Conservation (phyloP, 2,888 invertebrate genomes). For the Mythimna loreyi region DNA sequence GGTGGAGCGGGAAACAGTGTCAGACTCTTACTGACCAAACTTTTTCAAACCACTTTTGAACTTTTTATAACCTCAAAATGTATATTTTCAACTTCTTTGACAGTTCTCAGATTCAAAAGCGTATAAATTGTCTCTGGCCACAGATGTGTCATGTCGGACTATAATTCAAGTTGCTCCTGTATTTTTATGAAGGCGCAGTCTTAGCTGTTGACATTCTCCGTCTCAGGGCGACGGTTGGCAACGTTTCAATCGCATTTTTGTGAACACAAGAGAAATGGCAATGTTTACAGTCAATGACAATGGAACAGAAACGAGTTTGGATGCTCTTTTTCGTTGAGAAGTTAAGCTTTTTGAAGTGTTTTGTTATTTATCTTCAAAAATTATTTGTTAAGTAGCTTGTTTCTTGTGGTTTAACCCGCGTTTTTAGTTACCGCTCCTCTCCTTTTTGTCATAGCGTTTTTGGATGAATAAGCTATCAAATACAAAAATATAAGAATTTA, state of each 20-base stretch:
- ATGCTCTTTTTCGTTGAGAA: not conserved
- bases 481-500: too few relatives aligned
- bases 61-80: not conserved
- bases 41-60: constrained; percentile 1
- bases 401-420: too few relatives aligned
- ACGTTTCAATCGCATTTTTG: constrained; percentile 62
- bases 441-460: too few relatives aligned
- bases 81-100: constrained; percentile 23
- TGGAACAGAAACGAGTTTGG: constrained; percentile 22
- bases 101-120: constrained; percentile 22
- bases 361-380: too few relatives aligned
- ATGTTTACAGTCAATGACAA: constrained; percentile 59
- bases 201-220: constrained; percentile 33
- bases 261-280: constrained; percentile 59
- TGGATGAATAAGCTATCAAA: too few relatives aligned
- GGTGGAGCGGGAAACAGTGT: too few relatives aligned
- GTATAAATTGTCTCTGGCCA: constrained; percentile 8
- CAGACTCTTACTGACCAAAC: too few relatives aligned
- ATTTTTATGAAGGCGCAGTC: constrained; percentile 41
- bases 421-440: too few relatives aligned
- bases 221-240: constrained; percentile 54
- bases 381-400: too few relatives aligned
- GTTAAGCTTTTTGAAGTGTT: constrained; percentile 24
- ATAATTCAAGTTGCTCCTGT: constrained; percentile 39
- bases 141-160: constrained; percentile 11